Base-by-base conservation (phyloP, 2,797 vertebrate species). In the Alfaro cultratus region DNA sequence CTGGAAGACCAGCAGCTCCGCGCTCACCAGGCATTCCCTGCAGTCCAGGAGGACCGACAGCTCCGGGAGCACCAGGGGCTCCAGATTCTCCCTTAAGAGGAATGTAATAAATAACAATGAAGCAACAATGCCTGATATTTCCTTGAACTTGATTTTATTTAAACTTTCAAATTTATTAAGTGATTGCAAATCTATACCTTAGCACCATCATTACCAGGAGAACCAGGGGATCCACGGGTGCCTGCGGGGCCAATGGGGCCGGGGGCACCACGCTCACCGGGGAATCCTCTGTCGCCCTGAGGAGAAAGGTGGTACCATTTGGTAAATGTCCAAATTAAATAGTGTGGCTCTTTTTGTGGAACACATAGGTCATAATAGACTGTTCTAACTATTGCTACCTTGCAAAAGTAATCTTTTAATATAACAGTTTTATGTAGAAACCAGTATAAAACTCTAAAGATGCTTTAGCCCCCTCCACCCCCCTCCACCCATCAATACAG, bases 11-110 rank as follows among this genome's bases (percentile, higher is more conserved):
- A 86, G 94, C 96, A 80, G 98, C 90, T 88, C 99, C 99, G 10
- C 98, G 97, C 83, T 99, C 99, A 85, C 99, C 99, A 46, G 99
- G 98, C 98, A 99, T 99, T 80, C 99, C 98, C 94, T 99, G 98
- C 89, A 99, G 97, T 90, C 98, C 99, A 31, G 98, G 96, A 85
- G 97, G 88, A 4, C 98, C 98, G 85, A 97, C 97, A 87, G 83
- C 93, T n/a, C 98, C 98, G 0, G 98, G 95, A 77, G 95, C 73
- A 92, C 99, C 99, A 6, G 96, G 81, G 73, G 97, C 94, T 91
- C 98, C 98, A 94, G 96, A 84, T 86, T 99, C 99, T 91, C 99
- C 99, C 99, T 99, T 80, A 64, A 21, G 49, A 73, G 77, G 6
- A 57, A 0, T 1, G 0, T 21, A 67, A 47, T 9, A 71, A 49